Base-by-base conservation (phyloP, 2,113 vertebrate genomes). In the Indri indri region DNA sequence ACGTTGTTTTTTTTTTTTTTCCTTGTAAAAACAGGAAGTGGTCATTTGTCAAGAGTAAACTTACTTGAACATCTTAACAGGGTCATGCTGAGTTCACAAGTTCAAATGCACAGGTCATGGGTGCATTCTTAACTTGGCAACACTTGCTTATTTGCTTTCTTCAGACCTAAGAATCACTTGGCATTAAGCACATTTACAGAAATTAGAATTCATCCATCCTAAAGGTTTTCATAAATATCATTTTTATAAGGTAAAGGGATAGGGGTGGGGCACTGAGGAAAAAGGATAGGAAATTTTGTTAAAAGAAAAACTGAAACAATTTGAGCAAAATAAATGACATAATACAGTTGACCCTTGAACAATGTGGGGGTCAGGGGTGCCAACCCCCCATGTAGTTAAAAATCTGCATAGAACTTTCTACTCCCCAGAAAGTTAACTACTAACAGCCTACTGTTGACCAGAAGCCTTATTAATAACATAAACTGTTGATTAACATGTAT, bases 1-100 rank as follows among this genome's bases (percentile, higher is more conserved):
- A 96, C 17, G 52, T 42, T 27, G 20, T 6, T 47, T 47, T 82
- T 94, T 77, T 77, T 4, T 2, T 6, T 32, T n/a, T 42, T n/a
- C 25, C 71, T 82, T 42, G 32, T 77, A 63, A 96, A 97, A 96
- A 95, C 91, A 97, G 96, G 91, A 97, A 97, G 91, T 73, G 86
- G 59, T 81, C 86, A 88, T 88, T 47, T 42, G 61, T 66, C 77
- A 81, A 94, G 93, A 79, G 45, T 71, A 92, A 94, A 96, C 37
- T 71, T 70, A 88, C 83, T 79, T 27, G 77, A 85, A 54, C 54
- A 79, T 79, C 32, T 57, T 90, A 76, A 63, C 22, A 91, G 14
- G 81, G 77, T 94, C 82, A 57, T 13, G 2, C 2, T 30, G 61
- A 94, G 96, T 95, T 95, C 93, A 86, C 20, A 80, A 37, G 73